Base-by-base conservation (phyloP, 1,140 invertebrate genomes). In the Cephus cinctus region DNA sequence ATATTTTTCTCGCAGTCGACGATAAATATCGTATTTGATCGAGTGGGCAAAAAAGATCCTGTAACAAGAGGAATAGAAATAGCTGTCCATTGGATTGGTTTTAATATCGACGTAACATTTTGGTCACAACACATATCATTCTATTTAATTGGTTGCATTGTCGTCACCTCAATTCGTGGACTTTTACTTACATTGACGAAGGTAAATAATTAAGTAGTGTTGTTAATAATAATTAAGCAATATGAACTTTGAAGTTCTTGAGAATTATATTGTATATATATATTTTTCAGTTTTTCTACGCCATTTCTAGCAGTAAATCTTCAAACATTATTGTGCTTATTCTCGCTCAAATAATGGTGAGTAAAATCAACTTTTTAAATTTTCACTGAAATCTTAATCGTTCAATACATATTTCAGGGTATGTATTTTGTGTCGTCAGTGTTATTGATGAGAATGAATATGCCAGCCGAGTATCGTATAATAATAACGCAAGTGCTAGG, bases 341-440 rank as follows among this genome's bases (percentile, higher is more conserved):
- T 52, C 78, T 99, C 12, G 96, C 96, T 12, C 94, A 99, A 80
- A 93, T 99, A 55, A 99, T 99, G 97, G 88, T 90, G 77, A 77
- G 77, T 62, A 15, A 38, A 14, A 36, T 39, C 3, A 46, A 34
- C 36, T 42, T 47, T 47, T 5, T 43, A 31, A 30, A 47, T 32
- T 50, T 34, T 39, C 39, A 43, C 44, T 50, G 21, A 15, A 4
- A 44, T 39, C 14, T 23, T 35, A 2, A 48, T 53, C 35, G 2
- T 32, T 21, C 23, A 31, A 35, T 48, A 39, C 21, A 18, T 47
- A 54, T 55, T 78, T 46, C 63, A 90, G 88, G 97, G 97, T 11
- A 99, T 99, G 97, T 99, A 99, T 75, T 99, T 99, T 80, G 92
- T 98, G 19, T 98, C 96, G 1, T 97, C 94, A 14, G 96, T 99